Evolutionary conservation across 2,113 vertebrate species (phyloP), one percentile per base, ranked within the genome.

Genomic region (Notarius quadriscutis): DNA sequence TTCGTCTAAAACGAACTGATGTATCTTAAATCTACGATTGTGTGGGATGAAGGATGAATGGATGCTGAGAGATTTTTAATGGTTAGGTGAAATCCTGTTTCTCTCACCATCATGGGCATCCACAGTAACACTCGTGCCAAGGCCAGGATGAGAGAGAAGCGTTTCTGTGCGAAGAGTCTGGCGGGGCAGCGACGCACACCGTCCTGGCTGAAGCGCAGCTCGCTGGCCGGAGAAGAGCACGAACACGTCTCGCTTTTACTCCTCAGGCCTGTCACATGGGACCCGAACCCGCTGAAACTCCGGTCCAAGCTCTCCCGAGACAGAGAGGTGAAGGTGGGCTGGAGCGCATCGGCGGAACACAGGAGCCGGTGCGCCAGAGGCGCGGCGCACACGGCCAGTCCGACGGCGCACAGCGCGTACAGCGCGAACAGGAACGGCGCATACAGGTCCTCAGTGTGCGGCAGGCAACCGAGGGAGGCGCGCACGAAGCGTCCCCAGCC

Each of bases 71-170:
- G 58, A 60, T 60, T 60, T 50, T 51, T 53, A 53, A 5, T 53
- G 18, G 11, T 27, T 78, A 41, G 41, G 41, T 41, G 41, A 41
- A 41, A 41, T 4, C 41, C 41, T 41, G 14, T 15, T 18, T 30
- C 77, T 87, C 94, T 98, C 95, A 99, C 98, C 98, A 99, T 99
- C 94, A 98, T 96, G 4, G 98, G 98, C 91, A 99, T 98, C 98
- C 98, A 99, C 18, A 99, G 94, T 83, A 96, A 62, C 75, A 96
- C 95, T 92, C 97, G 97, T 5, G 96, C 93, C 85, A 98, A 90
- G 0, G 97, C 97, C 80, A 99, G 93, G 86, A 99, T 95, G 91
- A 99, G 93, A 0, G 98, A 97, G 92, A 99, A 99, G 50, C 98
- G 96, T 92, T 96, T 98, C 93, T 99, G 98, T 25, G 98, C 98